Base-by-base conservation (phyloP, 2,888 invertebrate genomes). In the Thalpophila matura region DNA sequence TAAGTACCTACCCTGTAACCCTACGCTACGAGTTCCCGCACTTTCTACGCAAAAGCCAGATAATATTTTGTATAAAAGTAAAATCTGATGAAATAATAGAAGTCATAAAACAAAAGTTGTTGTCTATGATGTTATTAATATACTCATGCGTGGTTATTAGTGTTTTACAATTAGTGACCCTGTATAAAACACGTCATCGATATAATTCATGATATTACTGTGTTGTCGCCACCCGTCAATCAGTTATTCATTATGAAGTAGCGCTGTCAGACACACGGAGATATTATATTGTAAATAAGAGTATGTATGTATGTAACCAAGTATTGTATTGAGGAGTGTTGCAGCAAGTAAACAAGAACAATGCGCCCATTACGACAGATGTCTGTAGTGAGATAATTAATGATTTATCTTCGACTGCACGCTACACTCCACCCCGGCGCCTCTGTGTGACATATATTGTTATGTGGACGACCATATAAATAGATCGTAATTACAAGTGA, bases 271-370 rank as follows among this genome's bases (percentile, higher is more conserved):
- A 43, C 27, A 45, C 26, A 31, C 27, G 22, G 3, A 10, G 4
- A 1, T n/a, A n/a, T 9, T 22, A 10, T 26, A 20, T 10, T 10
- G 10, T 29, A 20, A n/a, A n/a, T n/a, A n/a, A n/a, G n/a, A n/a
- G n/a, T n/a, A n/a, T n/a, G n/a, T n/a, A n/a, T n/a, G n/a, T n/a
- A n/a, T n/a, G n/a, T n/a, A n/a, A n/a, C n/a, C n/a, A n/a, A n/a
- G n/a, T n/a, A n/a, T n/a, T n/a, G 9, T 35, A 18, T 7, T 7
- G 22, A 26, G 29, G 35, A 67, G 46, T 18, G 20, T 27, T 10
- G 14, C 26, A 14, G 29, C 51, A n/a, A 47, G 55, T 56, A 43
- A 61, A 68, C 69, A 68, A 62, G 62, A 50, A 69, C 74, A 71
- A 57, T 68, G 69, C 43, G 31, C 61, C 53, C 74, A 74, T 68